Conservation (phyloP, 1,140 invertebrate genomes). For the Tetragonula clypearis region DNA sequence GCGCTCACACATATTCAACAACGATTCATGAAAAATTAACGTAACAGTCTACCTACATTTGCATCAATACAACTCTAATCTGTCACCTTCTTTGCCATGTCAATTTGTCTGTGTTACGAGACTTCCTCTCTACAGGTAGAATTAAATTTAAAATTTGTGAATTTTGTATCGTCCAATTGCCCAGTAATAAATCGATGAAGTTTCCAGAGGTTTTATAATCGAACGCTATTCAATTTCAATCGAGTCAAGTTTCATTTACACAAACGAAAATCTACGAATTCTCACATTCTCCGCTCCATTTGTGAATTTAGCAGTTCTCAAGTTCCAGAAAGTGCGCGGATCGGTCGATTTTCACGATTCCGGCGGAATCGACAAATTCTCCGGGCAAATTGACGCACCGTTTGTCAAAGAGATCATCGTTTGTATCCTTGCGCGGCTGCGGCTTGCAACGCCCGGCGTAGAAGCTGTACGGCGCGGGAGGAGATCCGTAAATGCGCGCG, state of each 20-base stretch:
- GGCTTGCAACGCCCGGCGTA: background rate
- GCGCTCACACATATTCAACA: no score
- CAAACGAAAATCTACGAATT: no score
- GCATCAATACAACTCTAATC: background rate
- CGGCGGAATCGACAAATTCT: no score
- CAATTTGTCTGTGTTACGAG: background rate
- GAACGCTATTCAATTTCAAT: no score
- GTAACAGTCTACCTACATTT: background rate
- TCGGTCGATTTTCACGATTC: no score
- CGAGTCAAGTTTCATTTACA: no score
- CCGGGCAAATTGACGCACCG: background rate
- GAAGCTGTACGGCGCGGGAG: no score
- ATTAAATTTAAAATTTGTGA: background rate
- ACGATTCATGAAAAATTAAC: constrained; percentile 12
- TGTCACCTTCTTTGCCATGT: background rate
- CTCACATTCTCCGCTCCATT: no score
- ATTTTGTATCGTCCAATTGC: background rate
- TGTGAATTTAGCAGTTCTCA: background rate
- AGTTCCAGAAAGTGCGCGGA: background rate
- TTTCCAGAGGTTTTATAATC: no score
- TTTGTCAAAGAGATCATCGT: background rate
- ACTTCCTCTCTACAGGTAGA: background rate
- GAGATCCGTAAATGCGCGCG: no score
- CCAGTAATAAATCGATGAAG: background rate
- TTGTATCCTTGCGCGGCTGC: background rate